Percentiles rank a stretch among this genome's conserved stretches.
These are phyloP conservation scores for Aphrocallistes beatrix DNA, from an alignment of 37 sponge, comb jelly and placozoan species.

Conservation along the genomic window DNA sequence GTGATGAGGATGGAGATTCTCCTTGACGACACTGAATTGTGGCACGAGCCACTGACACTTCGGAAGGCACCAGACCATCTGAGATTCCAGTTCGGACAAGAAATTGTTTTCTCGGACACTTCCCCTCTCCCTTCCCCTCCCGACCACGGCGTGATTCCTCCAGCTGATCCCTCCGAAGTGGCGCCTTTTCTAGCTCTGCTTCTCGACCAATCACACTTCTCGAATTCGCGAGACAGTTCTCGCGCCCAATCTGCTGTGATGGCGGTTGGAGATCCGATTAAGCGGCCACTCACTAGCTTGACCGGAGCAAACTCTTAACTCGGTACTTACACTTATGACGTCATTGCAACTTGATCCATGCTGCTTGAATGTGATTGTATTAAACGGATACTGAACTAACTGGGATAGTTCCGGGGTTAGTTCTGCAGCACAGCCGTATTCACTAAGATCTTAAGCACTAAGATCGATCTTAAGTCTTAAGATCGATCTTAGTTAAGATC, in stretches of 20 bases:
- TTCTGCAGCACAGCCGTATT: no score
- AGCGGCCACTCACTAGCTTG: not conserved
- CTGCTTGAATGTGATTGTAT: not conserved
- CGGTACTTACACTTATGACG: not conserved
- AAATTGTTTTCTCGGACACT: not conserved
- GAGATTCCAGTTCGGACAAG: constrained; percentile 13
- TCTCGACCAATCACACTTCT: not conserved
- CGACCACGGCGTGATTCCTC: constrained; percentile 44
- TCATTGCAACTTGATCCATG: not conserved
- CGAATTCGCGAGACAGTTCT: not conserved
- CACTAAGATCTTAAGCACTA: no score
- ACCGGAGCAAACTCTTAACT: no score
- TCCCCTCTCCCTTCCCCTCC: not conserved
- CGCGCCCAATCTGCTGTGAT: not conserved
- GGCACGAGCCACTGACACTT: not conserved
- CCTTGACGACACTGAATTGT: not conserved
- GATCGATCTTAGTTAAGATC: no score
- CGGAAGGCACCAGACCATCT: not conserved
- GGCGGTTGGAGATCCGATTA: not conserved
- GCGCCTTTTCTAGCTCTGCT: not conserved
- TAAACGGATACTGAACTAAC: not conserved
- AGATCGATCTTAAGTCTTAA: no score
- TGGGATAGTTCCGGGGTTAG: not conserved
- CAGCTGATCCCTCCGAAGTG: not conserved
- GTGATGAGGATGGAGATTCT: constrained; percentile 29